phyloP scores from a whole-genome alignment of 37 sponge, comb jelly and placozoan species.

The Aphrocallistes beatrix region DNA sequence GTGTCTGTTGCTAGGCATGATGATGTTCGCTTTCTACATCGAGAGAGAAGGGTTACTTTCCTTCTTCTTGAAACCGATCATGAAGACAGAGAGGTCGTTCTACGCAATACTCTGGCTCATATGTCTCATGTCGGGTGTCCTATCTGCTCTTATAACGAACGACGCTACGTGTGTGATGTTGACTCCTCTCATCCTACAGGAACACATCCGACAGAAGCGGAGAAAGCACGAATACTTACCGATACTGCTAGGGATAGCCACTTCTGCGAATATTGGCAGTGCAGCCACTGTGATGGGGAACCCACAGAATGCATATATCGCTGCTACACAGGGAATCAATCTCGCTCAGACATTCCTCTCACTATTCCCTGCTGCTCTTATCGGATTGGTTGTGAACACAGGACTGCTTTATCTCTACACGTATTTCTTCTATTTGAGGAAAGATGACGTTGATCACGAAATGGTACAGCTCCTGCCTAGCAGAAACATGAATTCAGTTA shows the following conservation, averaged over 20 bases:
- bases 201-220: conserved; percentile 41
- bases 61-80: conserved; percentile 20
- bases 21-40: conserved; percentile 68
- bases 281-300: conserved; percentile 79
- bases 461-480: neutral
- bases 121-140: conserved; percentile 44
- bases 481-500: too few relatives aligned
- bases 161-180: conserved; percentile 60
- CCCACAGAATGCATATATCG: conserved; percentile 84
- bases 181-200: conserved; percentile 56
- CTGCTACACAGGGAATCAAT: conserved; percentile 36
- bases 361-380: conserved; percentile 45
- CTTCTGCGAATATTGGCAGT: conserved; percentile 75
- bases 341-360: conserved; percentile 51
- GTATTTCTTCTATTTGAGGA: neutral
- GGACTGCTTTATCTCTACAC: conserved; percentile 36
- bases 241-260: conserved; percentile 62
- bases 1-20: conserved; percentile 73
- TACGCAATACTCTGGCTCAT: conserved; percentile 53
- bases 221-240: conserved; percentile 43
- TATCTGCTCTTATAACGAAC: conserved; percentile 75
- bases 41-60: conserved; percentile 63
- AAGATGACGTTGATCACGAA: neutral
- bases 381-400: conserved; percentile 39
- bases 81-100: conserved; percentile 42